Percentiles rank a stretch among this genome's conserved stretches.
Conservation (phyloP, 2,113 vertebrate species). For the Tor tambroides region DNA sequence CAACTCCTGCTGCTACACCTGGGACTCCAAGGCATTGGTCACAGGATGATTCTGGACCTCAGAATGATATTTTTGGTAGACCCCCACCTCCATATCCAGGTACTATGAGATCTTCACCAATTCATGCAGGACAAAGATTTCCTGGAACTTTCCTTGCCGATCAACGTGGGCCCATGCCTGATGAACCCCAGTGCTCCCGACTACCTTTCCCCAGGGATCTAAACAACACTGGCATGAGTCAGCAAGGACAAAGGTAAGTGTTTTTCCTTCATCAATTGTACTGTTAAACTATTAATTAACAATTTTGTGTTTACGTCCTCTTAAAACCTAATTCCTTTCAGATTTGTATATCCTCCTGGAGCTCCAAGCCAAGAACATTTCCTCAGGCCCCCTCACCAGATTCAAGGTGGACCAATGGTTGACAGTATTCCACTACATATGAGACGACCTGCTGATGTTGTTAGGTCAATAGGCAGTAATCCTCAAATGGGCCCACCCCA, state of each 20-base stretch:
- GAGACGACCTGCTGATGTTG: slow-evolving; percentile 81
- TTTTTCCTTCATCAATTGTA: not conserved
- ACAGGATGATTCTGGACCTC: slow-evolving; percentile 75
- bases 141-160: slow-evolving; percentile 74
- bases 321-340: slow-evolving; percentile 59
- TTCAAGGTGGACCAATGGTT: slow-evolving; percentile 69
- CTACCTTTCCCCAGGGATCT: slow-evolving; percentile 78
- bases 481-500: slow-evolving; percentile 75
- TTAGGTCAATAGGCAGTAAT: slow-evolving; percentile 67
- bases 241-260: slow-evolving; percentile 81
- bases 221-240: slow-evolving; percentile 77
- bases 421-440: slow-evolving; percentile 78
- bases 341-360: slow-evolving; percentile 80
- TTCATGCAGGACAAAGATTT: slow-evolving; percentile 74
- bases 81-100: slow-evolving; percentile 96
- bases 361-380: slow-evolving; percentile 83
- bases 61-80: slow-evolving; percentile 78
- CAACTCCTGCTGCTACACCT: slow-evolving; percentile 62
- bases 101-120: slow-evolving; percentile 70
- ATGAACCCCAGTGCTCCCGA: slow-evolving; percentile 75
- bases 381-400: slow-evolving; percentile 75
- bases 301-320: slow-evolving; percentile 4
- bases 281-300: not conserved
- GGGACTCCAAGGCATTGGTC: slow-evolving; percentile 81
- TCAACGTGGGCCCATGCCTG: slow-evolving; percentile 73